phyloP scores from a whole-genome alignment of 2,888 invertebrate genomes.

The Polymixis flavicincta region DNA sequence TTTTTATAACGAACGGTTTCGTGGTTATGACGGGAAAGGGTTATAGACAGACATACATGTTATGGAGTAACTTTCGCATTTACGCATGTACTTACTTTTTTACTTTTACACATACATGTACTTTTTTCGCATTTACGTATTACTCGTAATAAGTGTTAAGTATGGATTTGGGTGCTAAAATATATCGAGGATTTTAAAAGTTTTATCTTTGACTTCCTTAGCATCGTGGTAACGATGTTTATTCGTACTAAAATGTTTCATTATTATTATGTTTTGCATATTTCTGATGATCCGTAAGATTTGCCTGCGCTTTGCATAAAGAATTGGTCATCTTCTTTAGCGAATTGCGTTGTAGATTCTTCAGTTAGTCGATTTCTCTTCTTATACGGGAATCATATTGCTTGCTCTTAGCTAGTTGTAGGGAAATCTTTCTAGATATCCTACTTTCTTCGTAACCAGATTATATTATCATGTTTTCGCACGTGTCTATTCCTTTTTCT shows the following conservation, averaged over 20 bases:
- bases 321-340: conserved; percentile 14
- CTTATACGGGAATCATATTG: neutral
- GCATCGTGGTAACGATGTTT: neutral
- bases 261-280: neutral
- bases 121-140: no score
- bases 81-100: no score
- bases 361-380: conserved; percentile 7
- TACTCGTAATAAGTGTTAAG: no score
- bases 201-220: neutral
- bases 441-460: neutral
- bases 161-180: neutral
- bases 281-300: neutral
- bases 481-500: neutral
- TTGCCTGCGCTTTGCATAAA: conserved; percentile 25
- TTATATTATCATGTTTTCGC: neutral
- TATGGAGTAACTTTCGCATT: no score
- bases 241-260: neutral
- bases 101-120: no score
- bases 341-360: conserved; percentile 5
- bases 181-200: neutral
- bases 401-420: neutral
- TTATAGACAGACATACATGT: no score
- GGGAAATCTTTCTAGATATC: neutral
- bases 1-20: no score
- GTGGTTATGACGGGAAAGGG: no score